Base-by-base conservation (phyloP, 2,888 invertebrate species). In the Brachyopa scutellaris region DNA sequence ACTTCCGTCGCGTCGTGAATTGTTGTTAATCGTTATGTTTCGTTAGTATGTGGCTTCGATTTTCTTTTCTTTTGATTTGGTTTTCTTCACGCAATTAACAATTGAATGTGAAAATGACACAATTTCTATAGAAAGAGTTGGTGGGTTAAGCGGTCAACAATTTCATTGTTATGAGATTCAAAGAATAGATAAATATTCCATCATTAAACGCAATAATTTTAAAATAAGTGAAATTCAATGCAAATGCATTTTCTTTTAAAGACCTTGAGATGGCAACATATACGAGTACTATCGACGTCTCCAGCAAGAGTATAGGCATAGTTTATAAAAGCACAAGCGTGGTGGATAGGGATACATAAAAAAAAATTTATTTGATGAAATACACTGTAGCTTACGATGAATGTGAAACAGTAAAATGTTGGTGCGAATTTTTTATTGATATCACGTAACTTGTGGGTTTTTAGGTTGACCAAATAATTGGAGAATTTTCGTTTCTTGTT, bases 81-180 rank as follows among this genome's bases (percentile, higher is more conserved):
- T 82, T 77, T 82, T 77, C 77, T 66, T 66, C 26, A 72, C 53
- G 55, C 53, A 82, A 82, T 77, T 82, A 77, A 76, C 77, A 61
- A 72, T 19, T 33, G 49, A 66, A 61, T 77, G 82, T 82, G 76
- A 82, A 82, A 82, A 82, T 70, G 82, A 59, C 82, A 82, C 66
- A 82, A 59, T 82, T 82, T 74, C 51, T 31, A 38, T 47, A 64
- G 36, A 64, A 62, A 64, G 7, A 29, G 36, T 29, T 55, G 61
- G 42, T 62, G 61, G 61, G 61, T 62, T 36, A 62, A 45, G 53
- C 61, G 62, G 61, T 64, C 72, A 64, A 23, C 17, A 29, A n/a
- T 13, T 33, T n/a, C 21, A 49, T 66, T 40, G 49, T 59, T 36
- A 11, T 62, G 23, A 26, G 42, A 47, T 64, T 19, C 13, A n/a